Percentiles rank a stretch among this genome's conserved stretches.
Evolutionary conservation across 1,140 invertebrate genomes (phyloP).

Genomic region (Saccostrea echinata): DNA sequence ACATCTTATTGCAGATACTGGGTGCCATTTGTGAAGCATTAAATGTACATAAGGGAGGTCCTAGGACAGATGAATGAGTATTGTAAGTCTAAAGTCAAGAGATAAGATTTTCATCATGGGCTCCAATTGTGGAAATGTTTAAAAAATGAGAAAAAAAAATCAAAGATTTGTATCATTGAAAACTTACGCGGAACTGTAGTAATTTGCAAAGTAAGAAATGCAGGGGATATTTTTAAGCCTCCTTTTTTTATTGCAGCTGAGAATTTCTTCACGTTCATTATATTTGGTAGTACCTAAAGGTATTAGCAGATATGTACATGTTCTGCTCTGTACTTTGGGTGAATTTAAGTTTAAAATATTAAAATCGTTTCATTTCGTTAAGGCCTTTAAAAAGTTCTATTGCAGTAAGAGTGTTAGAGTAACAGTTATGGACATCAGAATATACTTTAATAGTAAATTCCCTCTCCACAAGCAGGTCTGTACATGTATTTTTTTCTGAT

Average conservation of each 20-base stretch:
- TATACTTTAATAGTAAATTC: constrained; percentile 77
- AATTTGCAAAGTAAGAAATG: too few species aligned
- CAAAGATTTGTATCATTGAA: too few species aligned
- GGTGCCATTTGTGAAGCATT: constrained; percentile 76
- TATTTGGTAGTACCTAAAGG: too few species aligned
- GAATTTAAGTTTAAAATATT: too few species aligned
- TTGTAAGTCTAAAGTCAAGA: constrained; percentile 76
- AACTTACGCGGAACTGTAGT: too few species aligned
- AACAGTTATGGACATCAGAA: constrained; percentile 75
- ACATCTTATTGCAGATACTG: constrained; percentile 67
- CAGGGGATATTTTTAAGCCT: too few species aligned
- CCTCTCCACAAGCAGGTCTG: constrained; percentile 61
- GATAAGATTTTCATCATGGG: constrained; percentile 57
- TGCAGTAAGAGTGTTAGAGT: constrained; percentile 74
- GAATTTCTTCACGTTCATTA: too few species aligned
- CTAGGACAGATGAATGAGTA: constrained; percentile 78
- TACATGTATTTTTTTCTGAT: neutral
- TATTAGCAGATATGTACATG: too few species aligned
- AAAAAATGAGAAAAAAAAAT: too few species aligned
- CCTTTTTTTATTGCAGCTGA: too few species aligned
- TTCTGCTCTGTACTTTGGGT: too few species aligned
- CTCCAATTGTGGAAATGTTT: too few species aligned
- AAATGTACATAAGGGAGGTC: constrained; percentile 75
- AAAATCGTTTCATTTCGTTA: constrained; percentile 52
- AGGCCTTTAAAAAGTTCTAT: constrained; percentile 78